Conservation (phyloP, 2,797 vertebrate genomes). For the Arctocebus calabarensis region DNA sequence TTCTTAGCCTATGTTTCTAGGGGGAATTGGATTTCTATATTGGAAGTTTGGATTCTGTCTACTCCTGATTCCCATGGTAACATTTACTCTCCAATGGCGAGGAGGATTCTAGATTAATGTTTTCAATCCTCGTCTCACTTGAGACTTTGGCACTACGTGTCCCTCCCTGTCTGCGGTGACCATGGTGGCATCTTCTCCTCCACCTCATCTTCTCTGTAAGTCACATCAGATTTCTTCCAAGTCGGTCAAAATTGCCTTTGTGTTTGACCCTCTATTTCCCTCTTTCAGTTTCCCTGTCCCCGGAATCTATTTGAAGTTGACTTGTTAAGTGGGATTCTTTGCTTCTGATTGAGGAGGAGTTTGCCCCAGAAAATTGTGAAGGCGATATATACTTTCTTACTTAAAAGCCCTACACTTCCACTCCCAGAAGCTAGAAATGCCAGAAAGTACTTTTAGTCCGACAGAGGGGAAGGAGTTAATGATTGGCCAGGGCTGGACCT, state of each 20-base stretch:
- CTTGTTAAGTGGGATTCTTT: constrained; percentile 66
- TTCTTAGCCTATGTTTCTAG: constrained; percentile 73
- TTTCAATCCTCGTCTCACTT: constrained; percentile 35
- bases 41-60: constrained; percentile 49
- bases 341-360: constrained; percentile 45
- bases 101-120: constrained; percentile 24
- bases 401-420: neutral
- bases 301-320: constrained; percentile 46
- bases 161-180: neutral
- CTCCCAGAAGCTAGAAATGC: neutral
- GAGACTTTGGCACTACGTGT: neutral
- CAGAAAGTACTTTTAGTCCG: neutral
- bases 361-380: constrained; percentile 32
- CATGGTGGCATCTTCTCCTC: constrained; percentile 8
- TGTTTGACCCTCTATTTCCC: constrained; percentile 37
- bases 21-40: constrained; percentile 68
- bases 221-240: constrained; percentile 28
- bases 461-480: constrained; percentile 67
- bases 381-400: neutral
- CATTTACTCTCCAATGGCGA: constrained; percentile 61
- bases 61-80: constrained; percentile 35
- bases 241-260: constrained; percentile 39
- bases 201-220: constrained; percentile 37
- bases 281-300: constrained; percentile 2
- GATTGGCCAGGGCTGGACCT: neutral